phyloP scores from a whole-genome alignment of 2,888 invertebrate genomes.

The Sipha maydis region DNA sequence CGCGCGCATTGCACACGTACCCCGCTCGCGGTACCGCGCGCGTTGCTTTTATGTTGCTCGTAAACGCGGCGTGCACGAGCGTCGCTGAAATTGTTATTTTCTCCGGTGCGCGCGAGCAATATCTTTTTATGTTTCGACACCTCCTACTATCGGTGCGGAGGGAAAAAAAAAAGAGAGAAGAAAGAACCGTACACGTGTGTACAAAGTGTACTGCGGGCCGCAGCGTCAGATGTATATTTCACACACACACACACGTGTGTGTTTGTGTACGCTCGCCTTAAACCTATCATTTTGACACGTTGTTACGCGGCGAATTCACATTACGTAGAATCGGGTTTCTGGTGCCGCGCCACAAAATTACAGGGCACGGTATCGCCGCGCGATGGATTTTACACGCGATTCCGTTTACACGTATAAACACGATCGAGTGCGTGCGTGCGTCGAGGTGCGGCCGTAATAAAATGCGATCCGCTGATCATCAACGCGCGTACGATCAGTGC shows the following conservation, averaged over 20 bases:
- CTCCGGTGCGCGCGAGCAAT: conserved; percentile 1
- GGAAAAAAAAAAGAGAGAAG: conserved; percentile 20
- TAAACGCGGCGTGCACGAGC: not conserved
- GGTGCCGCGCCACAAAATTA: conserved; percentile 42
- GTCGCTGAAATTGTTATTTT: conserved; percentile 38
- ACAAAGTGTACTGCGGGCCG: not conserved
- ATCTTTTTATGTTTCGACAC: conserved; percentile 56
- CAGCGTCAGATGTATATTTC: not conserved
- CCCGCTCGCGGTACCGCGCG: not conserved
- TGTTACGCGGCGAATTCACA: conserved; percentile 47
- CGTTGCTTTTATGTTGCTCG: conserved; percentile 2
- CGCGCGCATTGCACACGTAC: not conserved
- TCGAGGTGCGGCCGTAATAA: not conserved
- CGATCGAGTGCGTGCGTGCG: not conserved
- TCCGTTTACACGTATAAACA: conserved; percentile 1
- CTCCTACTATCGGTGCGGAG: conserved; percentile 35
- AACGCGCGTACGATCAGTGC: too few relatives aligned
- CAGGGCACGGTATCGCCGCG: conserved; percentile 40
- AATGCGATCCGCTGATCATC: too few relatives aligned
- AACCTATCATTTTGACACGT: conserved; percentile 60
- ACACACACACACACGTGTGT: not conserved
- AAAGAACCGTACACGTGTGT: not conserved
- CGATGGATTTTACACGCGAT: conserved; percentile 51
- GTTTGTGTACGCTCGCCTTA: not conserved
- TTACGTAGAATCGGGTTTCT: not conserved